Evolutionary conservation across 2,888 invertebrate genomes (phyloP), one percentile per base, ranked within the genome.

Genomic region (Leucoptera coffeella): DNA sequence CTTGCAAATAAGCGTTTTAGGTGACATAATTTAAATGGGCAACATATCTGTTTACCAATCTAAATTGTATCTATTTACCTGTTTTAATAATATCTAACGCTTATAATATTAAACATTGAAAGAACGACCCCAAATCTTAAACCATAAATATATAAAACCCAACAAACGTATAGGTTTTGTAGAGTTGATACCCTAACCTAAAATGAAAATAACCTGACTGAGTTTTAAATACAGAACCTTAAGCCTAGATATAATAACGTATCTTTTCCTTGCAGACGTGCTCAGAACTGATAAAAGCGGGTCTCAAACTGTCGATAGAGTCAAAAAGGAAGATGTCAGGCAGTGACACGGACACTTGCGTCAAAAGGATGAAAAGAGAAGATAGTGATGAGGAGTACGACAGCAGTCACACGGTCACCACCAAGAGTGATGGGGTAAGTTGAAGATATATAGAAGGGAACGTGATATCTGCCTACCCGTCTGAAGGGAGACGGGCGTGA

Each of bases 221-320:
- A n/a, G n/a, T n/a, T n/a, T n/a, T n/a, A n/a, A n/a, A 10, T 22
- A 10, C 6, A 9, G 11, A 11, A n/a, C n/a, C n/a, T n/a, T n/a
- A n/a, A n/a, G n/a, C n/a, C n/a, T n/a, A n/a, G n/a, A n/a, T n/a
- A 15, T 15, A 4, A 15, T 25, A 12, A 10, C 8, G 4, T 36
- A n/a, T n/a, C n/a, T n/a, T n/a, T n/a, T n/a, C n/a, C n/a, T 59
- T 56, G 38, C 81, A 87, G 75, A 90, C 88, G 39, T 84, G 89
- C 61, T 87, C 90, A 46, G 87, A 89, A 61, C 76, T 92, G 40
- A 91, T 93, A 61, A 92, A 92, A 69, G 91, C 79, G 59, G 85
- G 91, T 36, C 74, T 93, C 54, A 92, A 91, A 73, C 73, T 90
- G 47, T 85, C 90, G 47, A 85, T 93, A 52, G 88, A 91, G 65